Evolutionary conservation across 2,888 invertebrate genomes (phyloP).

Genomic region (Lutraria lutraria): DNA sequence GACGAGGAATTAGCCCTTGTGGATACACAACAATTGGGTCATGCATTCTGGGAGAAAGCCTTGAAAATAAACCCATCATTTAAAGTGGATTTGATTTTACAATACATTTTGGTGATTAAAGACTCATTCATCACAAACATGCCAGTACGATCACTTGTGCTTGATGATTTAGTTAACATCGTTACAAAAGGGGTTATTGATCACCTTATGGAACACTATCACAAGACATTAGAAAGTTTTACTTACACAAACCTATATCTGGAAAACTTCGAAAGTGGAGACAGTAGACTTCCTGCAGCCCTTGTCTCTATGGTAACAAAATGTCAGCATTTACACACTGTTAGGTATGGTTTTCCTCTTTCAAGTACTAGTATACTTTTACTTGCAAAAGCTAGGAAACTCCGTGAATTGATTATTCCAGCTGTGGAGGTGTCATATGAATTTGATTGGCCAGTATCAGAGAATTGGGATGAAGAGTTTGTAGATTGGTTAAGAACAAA

Average conservation of each 20-base stretch:
- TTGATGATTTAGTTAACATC: slow-evolving; percentile 76
- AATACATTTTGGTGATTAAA: slow-evolving; percentile 74
- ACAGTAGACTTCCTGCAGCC: slow-evolving; percentile 71
- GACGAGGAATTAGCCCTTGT: slow-evolving; percentile 73
- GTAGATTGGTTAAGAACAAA: slow-evolving; percentile 65
- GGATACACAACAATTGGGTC: slow-evolving; percentile 67
- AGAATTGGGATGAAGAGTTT: slow-evolving; percentile 65
- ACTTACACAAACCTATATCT: slow-evolving; percentile 75
- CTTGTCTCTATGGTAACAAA: slow-evolving; percentile 69
- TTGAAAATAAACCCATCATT: slow-evolving; percentile 69
- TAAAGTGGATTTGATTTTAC: slow-evolving; percentile 70
- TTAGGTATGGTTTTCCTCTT: slow-evolving; percentile 75
- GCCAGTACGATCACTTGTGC: slow-evolving; percentile 71
- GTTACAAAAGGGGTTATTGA: slow-evolving; percentile 77
- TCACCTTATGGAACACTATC: slow-evolving; percentile 68
- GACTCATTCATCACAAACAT: slow-evolving; percentile 73
- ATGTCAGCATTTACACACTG: slow-evolving; percentile 67
- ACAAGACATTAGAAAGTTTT: slow-evolving; percentile 69
- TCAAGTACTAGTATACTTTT: slow-evolving; percentile 74
- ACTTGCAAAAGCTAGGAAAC: slow-evolving; percentile 70
- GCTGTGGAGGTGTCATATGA: slow-evolving; percentile 75
- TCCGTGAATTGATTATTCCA: slow-evolving; percentile 70
- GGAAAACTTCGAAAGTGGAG: slow-evolving; percentile 75
- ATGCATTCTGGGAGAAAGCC: slow-evolving; percentile 71
- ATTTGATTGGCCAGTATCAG: slow-evolving; percentile 71